A percentile compares a stretch with the other conserved stretches of the same genome.
Evolutionary conservation across 92 coral and sea anemone genomes (phyloP).

Genomic region (Blastomussa wellsi): DNA sequence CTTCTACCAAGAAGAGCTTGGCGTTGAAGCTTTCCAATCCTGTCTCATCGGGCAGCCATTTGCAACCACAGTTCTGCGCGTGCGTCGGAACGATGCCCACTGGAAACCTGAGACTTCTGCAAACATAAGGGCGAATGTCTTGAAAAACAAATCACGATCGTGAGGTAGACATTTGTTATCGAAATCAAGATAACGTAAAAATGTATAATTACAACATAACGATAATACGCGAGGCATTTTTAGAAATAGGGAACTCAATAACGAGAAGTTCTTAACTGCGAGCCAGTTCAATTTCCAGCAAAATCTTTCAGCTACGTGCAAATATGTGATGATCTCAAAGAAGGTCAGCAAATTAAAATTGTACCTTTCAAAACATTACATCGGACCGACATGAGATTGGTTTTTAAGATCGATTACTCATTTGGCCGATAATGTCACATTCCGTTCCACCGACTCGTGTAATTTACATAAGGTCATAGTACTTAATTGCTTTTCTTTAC

Average conservation of each 20-base stretch:
- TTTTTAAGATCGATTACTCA: not conserved
- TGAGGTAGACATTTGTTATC: not conserved
- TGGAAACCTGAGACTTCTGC: not conserved
- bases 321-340: not conserved
- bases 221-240: not conserved
- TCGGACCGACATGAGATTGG: not conserved
- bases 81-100: not conserved
- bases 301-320: not conserved
- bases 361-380: not conserved
- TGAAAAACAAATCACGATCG: too few relatives aligned
- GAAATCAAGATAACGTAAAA: not conserved
- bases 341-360: not conserved
- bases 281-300: not conserved
- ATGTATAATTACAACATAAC: not conserved
- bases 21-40: not conserved
- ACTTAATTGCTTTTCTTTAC: constrained; percentile 20
- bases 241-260: not conserved
- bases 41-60: not conserved
- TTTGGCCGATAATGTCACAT: constrained; percentile 12
- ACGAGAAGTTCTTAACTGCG: not conserved
- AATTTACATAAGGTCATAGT: not conserved
- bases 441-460: constrained; percentile 14
- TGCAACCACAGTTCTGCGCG: not conserved
- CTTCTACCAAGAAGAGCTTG: not conserved
- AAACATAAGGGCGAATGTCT: too few relatives aligned